Conservation (phyloP, 2,113 vertebrate species). For the Pluvialis apricaria region DNA sequence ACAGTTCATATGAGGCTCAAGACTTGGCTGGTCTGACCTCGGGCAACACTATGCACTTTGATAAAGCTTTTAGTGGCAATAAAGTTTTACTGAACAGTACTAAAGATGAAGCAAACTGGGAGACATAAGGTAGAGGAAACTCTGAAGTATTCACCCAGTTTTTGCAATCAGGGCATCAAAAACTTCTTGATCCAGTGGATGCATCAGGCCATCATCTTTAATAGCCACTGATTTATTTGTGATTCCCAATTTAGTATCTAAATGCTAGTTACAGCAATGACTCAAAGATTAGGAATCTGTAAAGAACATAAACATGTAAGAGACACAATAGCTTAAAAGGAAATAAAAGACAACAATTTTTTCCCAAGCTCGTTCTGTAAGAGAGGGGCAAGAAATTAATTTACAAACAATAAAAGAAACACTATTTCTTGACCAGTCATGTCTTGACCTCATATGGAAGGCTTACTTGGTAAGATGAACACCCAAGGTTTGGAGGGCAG, state of each 20-base stretch:
- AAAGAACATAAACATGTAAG: neutral
- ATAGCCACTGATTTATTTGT: neutral
- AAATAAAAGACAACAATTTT: neutral
- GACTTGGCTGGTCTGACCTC: conserved; percentile 42
- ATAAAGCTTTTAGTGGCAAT: conserved; percentile 49
- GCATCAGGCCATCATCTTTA: neutral
- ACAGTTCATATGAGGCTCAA: conserved; percentile 18
- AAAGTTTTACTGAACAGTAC: conserved; percentile 47
- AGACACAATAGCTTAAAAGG: neutral
- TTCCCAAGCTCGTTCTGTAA: rapidly evolving
- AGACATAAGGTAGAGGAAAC: conserved; percentile 9
- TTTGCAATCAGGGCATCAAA: neutral
- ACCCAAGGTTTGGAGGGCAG: neutral
- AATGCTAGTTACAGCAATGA: neutral
- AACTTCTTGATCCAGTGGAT: neutral
- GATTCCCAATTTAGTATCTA: neutral
- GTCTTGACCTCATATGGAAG: neutral
- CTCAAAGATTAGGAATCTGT: neutral
- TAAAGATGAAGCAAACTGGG: conserved; percentile 36
- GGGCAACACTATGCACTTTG: conserved; percentile 16
- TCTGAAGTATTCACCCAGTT: neutral
- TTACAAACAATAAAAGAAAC: neutral
- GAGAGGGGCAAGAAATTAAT: neutral
- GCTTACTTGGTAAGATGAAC: neutral
- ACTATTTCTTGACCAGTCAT: neutral